A percentile compares a stretch with the other conserved stretches of the same genome.
Conservation (phyloP, 2,113 vertebrate species). For the Entomyzon cyanotis region DNA sequence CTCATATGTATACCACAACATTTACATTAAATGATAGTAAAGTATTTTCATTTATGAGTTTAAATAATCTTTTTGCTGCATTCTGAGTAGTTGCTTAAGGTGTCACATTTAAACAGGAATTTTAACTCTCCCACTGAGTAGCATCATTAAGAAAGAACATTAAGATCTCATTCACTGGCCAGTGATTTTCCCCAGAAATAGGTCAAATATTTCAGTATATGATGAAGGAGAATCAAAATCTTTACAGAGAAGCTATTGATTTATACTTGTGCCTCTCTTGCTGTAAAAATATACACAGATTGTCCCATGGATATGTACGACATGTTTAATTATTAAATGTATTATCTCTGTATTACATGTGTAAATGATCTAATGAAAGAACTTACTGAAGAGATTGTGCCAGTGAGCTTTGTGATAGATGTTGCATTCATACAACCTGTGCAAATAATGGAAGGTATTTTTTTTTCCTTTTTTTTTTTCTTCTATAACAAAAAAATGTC, state of each 20-base stretch:
- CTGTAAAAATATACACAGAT: neutral
- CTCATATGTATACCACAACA: neutral
- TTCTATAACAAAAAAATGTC: neutral
- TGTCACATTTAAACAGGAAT: neutral
- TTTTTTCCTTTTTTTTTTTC: neutral
- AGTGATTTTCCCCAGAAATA: neutral
- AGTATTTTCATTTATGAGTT: neutral
- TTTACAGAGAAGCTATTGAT: neutral
- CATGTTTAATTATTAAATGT: neutral
- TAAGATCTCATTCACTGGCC: neutral
- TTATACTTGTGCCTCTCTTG: fast-evolving
- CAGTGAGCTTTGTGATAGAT: neutral
- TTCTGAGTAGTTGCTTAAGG: neutral
- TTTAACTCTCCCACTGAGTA: neutral
- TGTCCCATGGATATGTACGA: fast-evolving
- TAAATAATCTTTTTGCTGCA: neutral
- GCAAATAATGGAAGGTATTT: neutral
- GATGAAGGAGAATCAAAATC: neutral
- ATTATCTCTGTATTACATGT: neutral
- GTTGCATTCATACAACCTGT: neutral
- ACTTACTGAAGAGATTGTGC: neutral
- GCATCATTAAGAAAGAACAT: neutral
- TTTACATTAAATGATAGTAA: neutral
- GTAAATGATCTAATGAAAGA: neutral
- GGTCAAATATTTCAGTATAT: neutral